Evolutionary conservation across 2,888 invertebrate genomes (phyloP), one percentile per base, ranked within the genome.

Genomic region (Chrysolina haemoptera): DNA sequence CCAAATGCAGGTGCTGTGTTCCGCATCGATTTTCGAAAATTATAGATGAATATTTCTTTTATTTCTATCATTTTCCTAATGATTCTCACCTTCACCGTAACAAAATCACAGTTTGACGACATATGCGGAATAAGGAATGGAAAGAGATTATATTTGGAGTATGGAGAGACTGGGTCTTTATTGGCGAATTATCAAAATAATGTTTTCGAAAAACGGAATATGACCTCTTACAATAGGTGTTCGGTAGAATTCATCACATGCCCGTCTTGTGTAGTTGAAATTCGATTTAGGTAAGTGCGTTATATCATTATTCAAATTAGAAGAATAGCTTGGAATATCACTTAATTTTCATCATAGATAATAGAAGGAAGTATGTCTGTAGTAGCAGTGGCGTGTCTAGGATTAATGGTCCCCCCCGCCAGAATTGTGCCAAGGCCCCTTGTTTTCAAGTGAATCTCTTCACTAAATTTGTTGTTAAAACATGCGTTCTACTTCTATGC

Each of bases 181-280:
- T 77, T 83, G 41, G 88, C 87, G n/a, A 82, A 84, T 69, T 85
- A 85, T 80, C 75, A 84, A 59, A 83, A 84, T 71, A 79, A 80
- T 62, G 63, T 75, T 20, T 53, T 73, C 18, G 41, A 41, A 22
- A 73, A 46, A 3, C 62, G 55, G 22, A 76, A 73, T 69, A 65
- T 67, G 16, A 64, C 71, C n/a, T 89, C 67, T 10, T 71, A 90
- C 75, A 90, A 91, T 68, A 80, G 79, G 79, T 93, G 93, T 83
- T 90, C 90, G 77, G 86, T 93, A 70, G 93, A 93, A 85, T 87
- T 94, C 77, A 90, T 93, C 55, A 93, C 93, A 2, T 94, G 94
- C 83, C 92, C 94, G 0, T 92, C 93, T 18, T 94, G 94, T 83
- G 89, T 93, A 66, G 90, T 92, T 71, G 86, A 87, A 48, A 84